Percentiles rank a stretch among this genome's conserved stretches.
These are phyloP conservation scores for Nothura maculosa DNA, from an alignment of 2,797 vertebrate species.

Conservation along the genomic window DNA sequence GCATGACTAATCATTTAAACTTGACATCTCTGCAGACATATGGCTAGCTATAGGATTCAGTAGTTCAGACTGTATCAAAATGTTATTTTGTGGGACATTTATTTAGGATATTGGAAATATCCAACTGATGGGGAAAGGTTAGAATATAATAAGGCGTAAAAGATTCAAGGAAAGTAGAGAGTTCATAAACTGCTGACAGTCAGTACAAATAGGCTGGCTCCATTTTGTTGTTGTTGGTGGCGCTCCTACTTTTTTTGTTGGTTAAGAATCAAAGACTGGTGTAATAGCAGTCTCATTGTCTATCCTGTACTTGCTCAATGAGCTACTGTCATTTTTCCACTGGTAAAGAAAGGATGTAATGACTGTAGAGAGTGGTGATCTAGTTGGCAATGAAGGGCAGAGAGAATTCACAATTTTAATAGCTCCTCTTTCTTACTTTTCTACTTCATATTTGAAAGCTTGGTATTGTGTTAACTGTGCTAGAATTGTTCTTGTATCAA, in stretches of 20 bases:
- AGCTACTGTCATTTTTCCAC: not conserved
- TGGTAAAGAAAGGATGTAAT: not conserved
- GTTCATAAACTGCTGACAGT: slow-evolving; percentile 54
- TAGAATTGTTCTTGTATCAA: not conserved
- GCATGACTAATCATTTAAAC: slow-evolving; percentile 20
- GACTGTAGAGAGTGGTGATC: not conserved
- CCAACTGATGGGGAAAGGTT: not conserved
- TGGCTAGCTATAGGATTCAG: not conserved
- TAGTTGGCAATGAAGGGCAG: not conserved
- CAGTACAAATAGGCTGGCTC: not conserved
- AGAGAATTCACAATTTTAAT: not conserved
- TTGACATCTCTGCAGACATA: slow-evolving; percentile 53
- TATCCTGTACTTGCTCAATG: not conserved
- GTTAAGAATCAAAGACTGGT: not conserved
- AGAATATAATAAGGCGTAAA: slow-evolving; percentile 47
- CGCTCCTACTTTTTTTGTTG: not conserved
- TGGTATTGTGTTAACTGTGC: not conserved
- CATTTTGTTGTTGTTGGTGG: not conserved
- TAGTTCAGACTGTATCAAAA: slow-evolving; percentile 1
- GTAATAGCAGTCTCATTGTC: not conserved
- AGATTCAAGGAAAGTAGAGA: slow-evolving; percentile 16
- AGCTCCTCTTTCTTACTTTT: not conserved
- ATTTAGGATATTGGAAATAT: slow-evolving; percentile 34
- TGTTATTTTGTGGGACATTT: not conserved
- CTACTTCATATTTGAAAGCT: not conserved